A percentile compares a stretch with the other conserved stretches of the same genome.
Evolutionary conservation across 1,140 invertebrate genomes (phyloP).

Genomic region (Latrodectus geometricus): DNA sequence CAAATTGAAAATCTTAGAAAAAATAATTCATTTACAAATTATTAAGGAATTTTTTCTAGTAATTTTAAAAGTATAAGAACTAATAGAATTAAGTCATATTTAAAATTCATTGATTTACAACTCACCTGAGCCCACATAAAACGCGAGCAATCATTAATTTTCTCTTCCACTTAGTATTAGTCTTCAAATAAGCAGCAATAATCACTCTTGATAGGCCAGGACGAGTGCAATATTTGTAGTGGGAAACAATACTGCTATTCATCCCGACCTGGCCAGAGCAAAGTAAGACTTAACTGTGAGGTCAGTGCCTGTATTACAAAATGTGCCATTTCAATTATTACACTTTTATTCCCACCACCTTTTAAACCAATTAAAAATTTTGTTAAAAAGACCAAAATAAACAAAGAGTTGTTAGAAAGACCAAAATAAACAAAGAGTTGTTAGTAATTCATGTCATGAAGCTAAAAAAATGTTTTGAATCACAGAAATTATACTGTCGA

Average conservation of each 20-base stretch:
- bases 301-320: conserved; percentile 38
- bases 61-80: no score
- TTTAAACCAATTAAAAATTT: neutral
- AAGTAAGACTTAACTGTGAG: conserved; percentile 27
- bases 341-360: neutral
- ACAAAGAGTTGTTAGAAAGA: neutral
- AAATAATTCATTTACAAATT: no score
- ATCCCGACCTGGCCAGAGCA: conserved; percentile 60
- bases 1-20: no score
- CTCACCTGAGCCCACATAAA: no score
- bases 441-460: no score
- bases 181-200: conserved; percentile 20
- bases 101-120: no score
- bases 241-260: conserved; percentile 56
- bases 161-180: no score
- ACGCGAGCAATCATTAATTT: no score
- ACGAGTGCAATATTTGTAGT: conserved; percentile 58
- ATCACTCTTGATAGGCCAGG: conserved; percentile 59
- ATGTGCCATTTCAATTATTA: conserved; percentile 20
- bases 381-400: neutral
- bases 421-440: neutral
- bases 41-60: no score
- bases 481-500: no score
- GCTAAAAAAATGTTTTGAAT: no score
- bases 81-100: no score